phyloP scores from a whole-genome alignment of 2,797 vertebrate genomes.

The Neoniphon sammara region DNA sequence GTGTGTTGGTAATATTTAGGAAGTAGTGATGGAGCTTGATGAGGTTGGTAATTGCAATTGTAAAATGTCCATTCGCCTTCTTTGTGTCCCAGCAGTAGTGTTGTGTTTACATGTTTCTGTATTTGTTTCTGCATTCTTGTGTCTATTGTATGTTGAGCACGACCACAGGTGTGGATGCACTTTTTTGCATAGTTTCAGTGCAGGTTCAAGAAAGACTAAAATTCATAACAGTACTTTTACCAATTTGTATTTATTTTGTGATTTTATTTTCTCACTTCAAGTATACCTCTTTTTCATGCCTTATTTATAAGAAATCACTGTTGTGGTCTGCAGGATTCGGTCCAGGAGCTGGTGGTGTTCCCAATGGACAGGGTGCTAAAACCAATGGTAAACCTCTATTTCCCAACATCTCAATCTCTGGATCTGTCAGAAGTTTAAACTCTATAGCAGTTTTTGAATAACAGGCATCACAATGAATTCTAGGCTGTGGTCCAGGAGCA shows the following conservation, averaged over 20 bases:
- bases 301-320: slow-evolving; percentile 4
- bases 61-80: neutral
- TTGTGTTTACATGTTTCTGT: too few species aligned
- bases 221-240: neutral
- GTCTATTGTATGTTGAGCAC: too few species aligned
- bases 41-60: slow-evolving; percentile 8
- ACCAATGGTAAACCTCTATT: slow-evolving; percentile 15
- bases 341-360: slow-evolving; percentile 14
- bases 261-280: neutral
- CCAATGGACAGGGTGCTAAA: slow-evolving; percentile 16
- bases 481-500: slow-evolving; percentile 21
- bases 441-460: neutral
- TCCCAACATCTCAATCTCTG: neutral
- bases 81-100: too few species aligned
- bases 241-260: too few species aligned
- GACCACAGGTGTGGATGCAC: slow-evolving; percentile 10
- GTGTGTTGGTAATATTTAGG: neutral
- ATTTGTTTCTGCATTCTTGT: too few species aligned
- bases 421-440: neutral
- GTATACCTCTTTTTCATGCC: neutral
- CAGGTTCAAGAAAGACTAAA: neutral
- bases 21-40: slow-evolving; percentile 8
- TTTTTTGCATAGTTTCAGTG: slow-evolving; percentile 5
- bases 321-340: slow-evolving; percentile 27
- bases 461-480: slow-evolving; percentile 29